phyloP scores from a whole-genome alignment of 1,140 invertebrate genomes.

The Drosophila hydei region DNA sequence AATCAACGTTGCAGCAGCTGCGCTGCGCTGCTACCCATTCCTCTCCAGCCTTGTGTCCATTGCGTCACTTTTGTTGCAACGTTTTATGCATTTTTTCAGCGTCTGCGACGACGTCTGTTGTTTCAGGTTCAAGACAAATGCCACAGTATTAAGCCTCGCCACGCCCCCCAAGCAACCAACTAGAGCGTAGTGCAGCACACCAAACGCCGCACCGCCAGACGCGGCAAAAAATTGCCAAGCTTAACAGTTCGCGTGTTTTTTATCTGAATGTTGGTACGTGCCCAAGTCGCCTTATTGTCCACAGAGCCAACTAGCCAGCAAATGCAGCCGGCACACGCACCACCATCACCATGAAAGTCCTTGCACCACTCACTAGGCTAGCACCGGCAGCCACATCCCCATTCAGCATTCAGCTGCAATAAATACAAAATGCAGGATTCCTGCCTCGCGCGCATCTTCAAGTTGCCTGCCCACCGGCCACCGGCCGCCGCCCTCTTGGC shows the following conservation, averaged over 20 bases:
- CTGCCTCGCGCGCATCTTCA: conserved; percentile 69
- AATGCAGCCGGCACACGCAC: conserved; percentile 47
- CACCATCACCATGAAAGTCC: neutral
- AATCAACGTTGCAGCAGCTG: conserved; percentile 79
- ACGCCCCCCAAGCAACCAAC: conserved; percentile 20
- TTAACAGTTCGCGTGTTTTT: conserved; percentile 79
- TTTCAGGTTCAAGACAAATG: conserved; percentile 79
- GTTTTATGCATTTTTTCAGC: conserved; percentile 81
- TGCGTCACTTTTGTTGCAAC: conserved; percentile 74
- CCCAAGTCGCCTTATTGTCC: conserved; percentile 69
- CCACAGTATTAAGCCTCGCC: conserved; percentile 75
- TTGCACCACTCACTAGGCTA: too few species aligned
- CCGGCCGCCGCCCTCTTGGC: conserved; percentile 27
- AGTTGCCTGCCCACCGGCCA: conserved; percentile 37
- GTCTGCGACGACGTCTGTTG: conserved; percentile 73
- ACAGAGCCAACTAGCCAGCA: conserved; percentile 45
- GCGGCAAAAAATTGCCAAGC: conserved; percentile 74
- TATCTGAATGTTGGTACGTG: conserved; percentile 55
- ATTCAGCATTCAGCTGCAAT: conserved; percentile 53
- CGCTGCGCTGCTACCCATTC: conserved; percentile 20
- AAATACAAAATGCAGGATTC: conserved; percentile 78
- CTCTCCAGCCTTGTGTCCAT: conserved; percentile 10
- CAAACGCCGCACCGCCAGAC: conserved; percentile 50
- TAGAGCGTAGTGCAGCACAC: neutral
- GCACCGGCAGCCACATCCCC: neutral